Evolutionary conservation across 2,888 invertebrate species (phyloP), one percentile per base, ranked within the genome.

Genomic region (Aricia artaxerxes): DNA sequence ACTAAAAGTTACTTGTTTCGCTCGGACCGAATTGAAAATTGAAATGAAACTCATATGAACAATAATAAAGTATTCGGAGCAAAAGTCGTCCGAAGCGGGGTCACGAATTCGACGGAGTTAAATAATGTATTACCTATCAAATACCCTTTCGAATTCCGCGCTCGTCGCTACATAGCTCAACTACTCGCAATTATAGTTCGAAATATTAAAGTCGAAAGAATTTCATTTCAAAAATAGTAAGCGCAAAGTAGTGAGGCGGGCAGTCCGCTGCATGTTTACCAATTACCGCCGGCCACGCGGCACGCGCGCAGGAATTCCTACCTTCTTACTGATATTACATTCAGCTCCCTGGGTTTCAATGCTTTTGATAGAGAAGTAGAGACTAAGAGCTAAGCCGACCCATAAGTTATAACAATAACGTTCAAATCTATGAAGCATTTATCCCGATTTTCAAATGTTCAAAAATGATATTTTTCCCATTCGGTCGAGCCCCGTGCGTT

Each of bases 201-300:
- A 86, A 88, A 90, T 90, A 88, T 90, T 90, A 88, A 88, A 90
- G 86, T 87, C 83, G 85, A 88, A 92, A 90, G 91, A 93, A 92
- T 93, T 92, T 92, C 87, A 93, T 92, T 92, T 90, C 86, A 91
- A 92, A 78, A 91, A 91, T 91, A 89, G 89, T 90, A 86, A 86
- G 84, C 82, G 81, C 80, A 82, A 78, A 85, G 84, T 84, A 86
- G 82, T 86, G 83, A 85, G 87, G 85, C 84, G 84, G 81, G 86
- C 87, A 86, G 87, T 87, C 86, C 88, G 88, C 87, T 86, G 88
- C 88, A 88, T 91, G 91, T 89, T 90, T 91, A 90, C 90, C 89
- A 92, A 92, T 92, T 90, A 92, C 90, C 86, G 83, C 84, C 80
- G 81, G 82, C 80, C 83, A 83, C 83, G 83, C 82, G 83, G 84